Base-by-base conservation (phyloP, 1,140 invertebrate genomes). In the Sycobia sp. region DNA sequence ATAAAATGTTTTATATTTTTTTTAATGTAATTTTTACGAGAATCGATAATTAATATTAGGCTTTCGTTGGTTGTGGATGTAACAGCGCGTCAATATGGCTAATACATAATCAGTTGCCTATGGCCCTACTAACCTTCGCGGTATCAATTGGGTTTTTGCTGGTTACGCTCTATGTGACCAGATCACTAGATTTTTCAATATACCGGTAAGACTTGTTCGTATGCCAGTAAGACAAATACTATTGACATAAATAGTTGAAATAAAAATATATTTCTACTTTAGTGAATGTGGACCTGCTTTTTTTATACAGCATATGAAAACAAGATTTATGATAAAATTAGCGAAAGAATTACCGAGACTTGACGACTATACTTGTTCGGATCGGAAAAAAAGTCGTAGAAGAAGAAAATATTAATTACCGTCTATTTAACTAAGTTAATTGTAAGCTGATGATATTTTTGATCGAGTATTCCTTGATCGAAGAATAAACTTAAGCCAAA, bases 191-290 rank as follows among this genome's bases (percentile, higher is more conserved):
- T 43, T 72, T 69, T 13, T 58, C 62, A 1, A 49, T 71, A 10
- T 41, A 68, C 10, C 44, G 22, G 70, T 73, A 51, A 67, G 71
- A n/a, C n/a, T n/a, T n/a, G n/a, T n/a, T n/a, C n/a, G n/a, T n/a
- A n/a, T n/a, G n/a, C n/a, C n/a, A n/a, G n/a, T n/a, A n/a, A n/a
- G n/a, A n/a, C 69, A 56, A 32, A 49, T 32, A 43, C 39, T 14
- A 53, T 23, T 39, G 4, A 10, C 3, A 14, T 7, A 23, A 22
- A 23, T 58, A 36, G 47, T 34, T 43, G 22, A 61, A 9, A 13
- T 20, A 43, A 57, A 58, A 46, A 13, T n/a, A 23, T 11, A 39
- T 9, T 54, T 27, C 1, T n/a, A n/a, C 23, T 55, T 8, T 18
- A 77, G 76, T 18, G 63, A 75, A 14, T 67, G 22, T 8, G 72